These are phyloP conservation scores for Henricia sp. DNA, from an alignment of 53 echinoderm and acorn worm genomes.

Conservation along the genomic window DNA sequence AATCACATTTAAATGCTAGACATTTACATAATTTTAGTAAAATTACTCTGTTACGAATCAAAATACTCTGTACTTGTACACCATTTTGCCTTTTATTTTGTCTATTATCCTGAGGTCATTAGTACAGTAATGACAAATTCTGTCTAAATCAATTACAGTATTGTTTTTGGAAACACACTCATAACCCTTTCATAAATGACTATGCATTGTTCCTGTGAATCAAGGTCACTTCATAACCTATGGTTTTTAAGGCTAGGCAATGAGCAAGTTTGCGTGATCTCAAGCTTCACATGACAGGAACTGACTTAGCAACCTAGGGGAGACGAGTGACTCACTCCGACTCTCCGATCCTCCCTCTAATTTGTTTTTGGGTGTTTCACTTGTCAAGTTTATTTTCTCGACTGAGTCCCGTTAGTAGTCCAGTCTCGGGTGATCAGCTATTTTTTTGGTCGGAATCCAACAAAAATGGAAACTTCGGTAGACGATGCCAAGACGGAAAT, in stretches of 20 bases:
- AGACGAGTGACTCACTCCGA: neutral
- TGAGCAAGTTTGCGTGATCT: neutral
- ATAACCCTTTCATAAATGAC: constrained; percentile 31
- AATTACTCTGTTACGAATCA: too few species aligned
- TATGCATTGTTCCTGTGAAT: neutral
- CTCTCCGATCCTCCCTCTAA: neutral
- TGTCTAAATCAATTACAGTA: too few species aligned
- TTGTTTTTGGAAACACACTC: constrained; percentile 36
- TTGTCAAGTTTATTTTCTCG: neutral
- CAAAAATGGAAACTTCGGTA: constrained; percentile 6
- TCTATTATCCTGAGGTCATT: too few species aligned
- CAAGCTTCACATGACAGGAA: constrained; percentile 53
- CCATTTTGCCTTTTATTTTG: too few species aligned
- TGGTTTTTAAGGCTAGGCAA: neutral
- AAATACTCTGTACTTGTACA: too few species aligned
- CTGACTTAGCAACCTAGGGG: constrained; percentile 14
- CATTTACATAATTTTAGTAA: too few species aligned
- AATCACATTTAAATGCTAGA: too few species aligned
- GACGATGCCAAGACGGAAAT: neutral
- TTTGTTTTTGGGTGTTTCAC: too few species aligned
- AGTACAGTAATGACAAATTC: too few species aligned
- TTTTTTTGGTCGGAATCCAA: constrained; percentile 25
- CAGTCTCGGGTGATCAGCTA: neutral
- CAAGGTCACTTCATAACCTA: constrained; percentile 12
- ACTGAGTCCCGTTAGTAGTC: neutral